Percentiles rank a stretch among this genome's conserved stretches.
These are phyloP conservation scores for Polypedilum vanderplanki DNA, from an alignment of 1,140 invertebrate genomes.

Conservation along the genomic window DNA sequence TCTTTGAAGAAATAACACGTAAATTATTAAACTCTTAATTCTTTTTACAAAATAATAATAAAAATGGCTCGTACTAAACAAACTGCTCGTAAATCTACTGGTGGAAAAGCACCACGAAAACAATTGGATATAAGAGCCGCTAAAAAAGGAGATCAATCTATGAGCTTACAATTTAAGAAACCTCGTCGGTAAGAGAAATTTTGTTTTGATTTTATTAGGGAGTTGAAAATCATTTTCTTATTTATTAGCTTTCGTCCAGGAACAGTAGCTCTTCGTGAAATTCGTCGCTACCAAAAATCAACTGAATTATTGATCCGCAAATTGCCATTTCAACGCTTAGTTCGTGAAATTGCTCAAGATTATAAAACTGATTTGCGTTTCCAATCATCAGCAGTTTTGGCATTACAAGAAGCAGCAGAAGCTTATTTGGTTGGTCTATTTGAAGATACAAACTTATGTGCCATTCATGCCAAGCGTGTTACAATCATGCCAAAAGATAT, in stretches of 20 bases:
- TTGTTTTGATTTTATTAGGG: no score
- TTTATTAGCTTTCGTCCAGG: conserved; percentile 28
- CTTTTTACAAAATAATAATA: no score
- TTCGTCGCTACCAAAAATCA: conserved; percentile 68
- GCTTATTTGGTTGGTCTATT: no score
- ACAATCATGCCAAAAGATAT: conserved; percentile 95
- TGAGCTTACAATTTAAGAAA: no score
- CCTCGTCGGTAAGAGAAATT: no score
- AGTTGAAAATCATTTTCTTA: no score
- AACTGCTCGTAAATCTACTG: conserved; percentile 73
- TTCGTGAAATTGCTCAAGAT: conserved; percentile 81
- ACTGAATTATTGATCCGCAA: conserved; percentile 80
- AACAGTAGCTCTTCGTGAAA: conserved; percentile 81
- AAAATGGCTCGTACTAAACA: conserved; percentile 50
- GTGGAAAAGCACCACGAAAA: conserved; percentile 50
- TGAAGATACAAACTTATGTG: conserved; percentile 60
- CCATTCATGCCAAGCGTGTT: conserved; percentile 89
- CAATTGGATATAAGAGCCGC: no score
- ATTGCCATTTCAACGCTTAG: conserved; percentile 76
- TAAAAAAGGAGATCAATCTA: no score
- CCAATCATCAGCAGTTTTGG: conserved; percentile 54
- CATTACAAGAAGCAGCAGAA: no score
- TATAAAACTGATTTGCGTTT: conserved; percentile 73
- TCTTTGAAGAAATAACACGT: no score
- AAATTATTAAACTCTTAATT: no score